Evolutionary conservation across 2,888 invertebrate genomes (phyloP).

Genomic region (Aromia moschata): DNA sequence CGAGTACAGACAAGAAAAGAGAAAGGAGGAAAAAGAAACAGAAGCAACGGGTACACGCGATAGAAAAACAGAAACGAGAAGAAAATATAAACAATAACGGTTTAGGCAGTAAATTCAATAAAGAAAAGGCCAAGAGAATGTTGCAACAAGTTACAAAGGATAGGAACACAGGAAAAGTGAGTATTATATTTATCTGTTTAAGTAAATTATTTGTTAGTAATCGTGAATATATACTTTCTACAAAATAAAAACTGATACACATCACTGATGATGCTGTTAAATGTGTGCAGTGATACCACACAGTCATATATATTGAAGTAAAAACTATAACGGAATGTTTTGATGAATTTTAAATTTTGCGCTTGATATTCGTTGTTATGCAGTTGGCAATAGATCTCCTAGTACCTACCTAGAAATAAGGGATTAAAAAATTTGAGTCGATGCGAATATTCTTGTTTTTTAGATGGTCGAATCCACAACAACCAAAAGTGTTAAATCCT

Average conservation of each 20-base stretch:
- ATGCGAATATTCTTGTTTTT: slow-evolving; percentile 43
- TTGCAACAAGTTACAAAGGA: slow-evolving; percentile 72
- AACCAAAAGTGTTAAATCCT: slow-evolving; percentile 72
- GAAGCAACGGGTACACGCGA: slow-evolving; percentile 70
- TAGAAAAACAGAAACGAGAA: too few relatives aligned
- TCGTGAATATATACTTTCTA: background rate
- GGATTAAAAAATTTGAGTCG: background rate
- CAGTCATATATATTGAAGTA: too few relatives aligned
- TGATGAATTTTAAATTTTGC: too few relatives aligned
- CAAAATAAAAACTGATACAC: too few relatives aligned
- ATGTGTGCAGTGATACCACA: too few relatives aligned
- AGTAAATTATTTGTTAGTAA: background rate
- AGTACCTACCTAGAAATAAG: background rate
- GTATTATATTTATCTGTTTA: slow-evolving; percentile 17
- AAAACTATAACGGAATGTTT: too few relatives aligned
- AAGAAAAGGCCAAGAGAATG: slow-evolving; percentile 69
- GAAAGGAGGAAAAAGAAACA: slow-evolving; percentile 88
- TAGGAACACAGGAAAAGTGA: slow-evolving; percentile 71
- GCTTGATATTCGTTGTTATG: too few relatives aligned
- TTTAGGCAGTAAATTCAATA: too few relatives aligned
- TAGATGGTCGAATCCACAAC: slow-evolving; percentile 64
- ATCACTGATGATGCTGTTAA: too few relatives aligned
- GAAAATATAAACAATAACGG: too few relatives aligned
- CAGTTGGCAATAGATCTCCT: background rate
- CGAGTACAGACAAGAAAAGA: slow-evolving; percentile 87